These are phyloP conservation scores for Caretta caretta DNA, from an alignment of 2,113 vertebrate genomes.

Conservation along the genomic window DNA sequence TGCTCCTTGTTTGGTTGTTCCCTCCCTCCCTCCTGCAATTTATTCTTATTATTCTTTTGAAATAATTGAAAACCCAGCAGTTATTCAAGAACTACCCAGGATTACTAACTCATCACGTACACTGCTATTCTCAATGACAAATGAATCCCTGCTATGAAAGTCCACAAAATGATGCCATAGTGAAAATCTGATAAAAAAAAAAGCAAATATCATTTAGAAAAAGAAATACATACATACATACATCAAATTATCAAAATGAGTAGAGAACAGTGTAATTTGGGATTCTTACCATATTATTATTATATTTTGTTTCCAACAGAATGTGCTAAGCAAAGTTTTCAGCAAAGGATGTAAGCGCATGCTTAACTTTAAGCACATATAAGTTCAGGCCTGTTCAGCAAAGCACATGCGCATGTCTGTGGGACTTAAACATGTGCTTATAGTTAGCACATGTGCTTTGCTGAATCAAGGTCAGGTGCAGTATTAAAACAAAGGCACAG, in stretches of 20 bases:
- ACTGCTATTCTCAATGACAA: not conserved
- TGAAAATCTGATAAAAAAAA: slow-evolving; percentile 5
- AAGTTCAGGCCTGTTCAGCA: not conserved
- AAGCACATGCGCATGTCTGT: slow-evolving; percentile 5
- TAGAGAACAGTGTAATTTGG: not conserved
- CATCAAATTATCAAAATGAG: not conserved
- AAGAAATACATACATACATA: not conserved
- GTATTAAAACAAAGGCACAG: not conserved
- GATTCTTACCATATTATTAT: not conserved
- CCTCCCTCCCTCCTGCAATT: not conserved
- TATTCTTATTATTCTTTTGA: not conserved
- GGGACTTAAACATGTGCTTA: slow-evolving; percentile 23
- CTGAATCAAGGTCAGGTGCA: not conserved
- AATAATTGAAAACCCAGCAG: not conserved
- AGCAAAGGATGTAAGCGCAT: not conserved
- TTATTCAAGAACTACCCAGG: not conserved
- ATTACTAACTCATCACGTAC: not conserved
- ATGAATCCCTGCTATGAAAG: not conserved
- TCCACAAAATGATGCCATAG: not conserved
- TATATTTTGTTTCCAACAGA: slow-evolving; percentile 7
- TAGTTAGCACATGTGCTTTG: slow-evolving; percentile 19
- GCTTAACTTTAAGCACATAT: not conserved
- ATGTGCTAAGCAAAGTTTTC: not conserved
- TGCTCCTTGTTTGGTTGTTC: not conserved
- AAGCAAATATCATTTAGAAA: not conserved